Percentiles rank a stretch among this genome's conserved stretches.
Conservation (phyloP, 2,113 vertebrate genomes). For the Xiphophorus hellerii region DNA sequence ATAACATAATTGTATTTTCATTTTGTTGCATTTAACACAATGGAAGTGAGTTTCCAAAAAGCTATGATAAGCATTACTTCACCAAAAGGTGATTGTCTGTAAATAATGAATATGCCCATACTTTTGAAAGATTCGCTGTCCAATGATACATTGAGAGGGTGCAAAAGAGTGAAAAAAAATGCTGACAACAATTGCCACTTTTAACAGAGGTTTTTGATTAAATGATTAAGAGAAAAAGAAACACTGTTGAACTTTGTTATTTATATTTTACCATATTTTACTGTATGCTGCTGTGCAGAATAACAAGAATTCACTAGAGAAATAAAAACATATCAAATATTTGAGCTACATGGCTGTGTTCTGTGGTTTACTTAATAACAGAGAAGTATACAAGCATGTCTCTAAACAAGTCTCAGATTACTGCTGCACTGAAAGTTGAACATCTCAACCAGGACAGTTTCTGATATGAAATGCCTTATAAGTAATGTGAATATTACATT, state of each 20-base stretch:
- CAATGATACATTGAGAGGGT: slow-evolving; percentile 73
- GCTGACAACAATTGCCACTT: slow-evolving; percentile 78
- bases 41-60: slow-evolving; percentile 79
- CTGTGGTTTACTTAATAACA: slow-evolving; percentile 12
- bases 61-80: slow-evolving; percentile 79
- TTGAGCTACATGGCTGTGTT: slow-evolving; percentile 64
- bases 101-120: slow-evolving; percentile 78
- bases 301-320: slow-evolving; percentile 82
- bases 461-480: neutral
- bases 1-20: slow-evolving; percentile 87
- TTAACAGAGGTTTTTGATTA: slow-evolving; percentile 81
- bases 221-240: slow-evolving; percentile 78
- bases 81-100: slow-evolving; percentile 80
- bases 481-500: neutral
- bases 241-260: slow-evolving; percentile 85
- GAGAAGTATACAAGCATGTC: neutral
- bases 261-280: slow-evolving; percentile 84
- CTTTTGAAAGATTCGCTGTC: slow-evolving; percentile 80
- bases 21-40: slow-evolving; percentile 82
- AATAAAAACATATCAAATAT: slow-evolving; percentile 82
- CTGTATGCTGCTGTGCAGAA: slow-evolving; percentile 85
- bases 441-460: slow-evolving; percentile 9
- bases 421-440: slow-evolving; percentile 1
- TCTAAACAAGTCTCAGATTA: slow-evolving; percentile 8
- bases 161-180: slow-evolving; percentile 65